Evolutionary conservation across 2,888 invertebrate species (phyloP).

Genomic region (Parnassius smintheus): DNA sequence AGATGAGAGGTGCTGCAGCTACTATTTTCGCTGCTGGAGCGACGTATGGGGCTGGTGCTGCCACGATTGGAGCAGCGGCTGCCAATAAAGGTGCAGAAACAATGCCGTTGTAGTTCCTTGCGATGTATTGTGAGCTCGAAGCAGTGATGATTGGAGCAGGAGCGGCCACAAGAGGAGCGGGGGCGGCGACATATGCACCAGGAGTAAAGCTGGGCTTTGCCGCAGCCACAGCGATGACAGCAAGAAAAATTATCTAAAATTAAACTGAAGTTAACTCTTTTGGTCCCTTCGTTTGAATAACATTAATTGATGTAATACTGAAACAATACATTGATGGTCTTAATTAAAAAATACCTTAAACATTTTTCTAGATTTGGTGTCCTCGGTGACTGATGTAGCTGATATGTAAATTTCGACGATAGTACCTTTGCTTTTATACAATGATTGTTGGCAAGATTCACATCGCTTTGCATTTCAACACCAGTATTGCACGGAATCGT

Average conservation of each 20-base stretch:
- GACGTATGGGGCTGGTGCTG: conserved; percentile 47
- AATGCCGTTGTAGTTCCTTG: conserved; percentile 81
- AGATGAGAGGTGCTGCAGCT: conserved; percentile 25
- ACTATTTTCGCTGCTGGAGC: conserved; percentile 46
- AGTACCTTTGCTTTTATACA: conserved; percentile 69
- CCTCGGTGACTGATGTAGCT: conserved; percentile 60
- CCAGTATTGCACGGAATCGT: conserved; percentile 52
- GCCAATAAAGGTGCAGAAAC: conserved; percentile 64
- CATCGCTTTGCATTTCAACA: conserved; percentile 73
- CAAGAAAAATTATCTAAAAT: conserved; percentile 62
- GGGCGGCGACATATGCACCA: conserved; percentile 49
- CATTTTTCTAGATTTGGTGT: conserved; percentile 55
- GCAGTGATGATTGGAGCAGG: conserved; percentile 83
- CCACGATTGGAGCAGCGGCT: conserved; percentile 46
- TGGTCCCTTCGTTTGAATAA: too few relatives aligned
- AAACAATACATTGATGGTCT: too few relatives aligned
- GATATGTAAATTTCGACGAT: conserved; percentile 58
- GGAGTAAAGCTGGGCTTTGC: conserved; percentile 63
- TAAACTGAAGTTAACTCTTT: neutral
- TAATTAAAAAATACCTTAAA: conserved; percentile 39
- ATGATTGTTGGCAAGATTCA: conserved; percentile 63
- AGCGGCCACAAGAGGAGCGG: conserved; percentile 53
- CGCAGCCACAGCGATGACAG: conserved; percentile 53
- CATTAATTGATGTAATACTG: too few relatives aligned
- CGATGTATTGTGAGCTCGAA: conserved; percentile 83